Percentiles rank a stretch among this genome's conserved stretches.
Conservation (phyloP, 2,797 vertebrate species). For the Nasua narica region DNA sequence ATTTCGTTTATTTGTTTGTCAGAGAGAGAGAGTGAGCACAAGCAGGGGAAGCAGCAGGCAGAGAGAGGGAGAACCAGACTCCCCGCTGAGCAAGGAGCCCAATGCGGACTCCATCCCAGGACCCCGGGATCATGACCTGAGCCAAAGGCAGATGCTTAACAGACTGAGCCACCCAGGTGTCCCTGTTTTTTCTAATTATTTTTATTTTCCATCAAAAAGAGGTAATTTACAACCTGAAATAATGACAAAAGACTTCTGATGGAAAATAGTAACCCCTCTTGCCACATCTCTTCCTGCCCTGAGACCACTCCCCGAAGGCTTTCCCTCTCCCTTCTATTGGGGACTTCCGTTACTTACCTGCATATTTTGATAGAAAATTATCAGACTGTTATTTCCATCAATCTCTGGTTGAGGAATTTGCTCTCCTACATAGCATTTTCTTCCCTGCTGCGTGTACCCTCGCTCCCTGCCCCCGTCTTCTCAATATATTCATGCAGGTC, state of each 20-base stretch:
- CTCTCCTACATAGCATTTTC: not conserved
- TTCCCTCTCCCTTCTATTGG: not conserved
- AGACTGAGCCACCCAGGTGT: too few relatives aligned
- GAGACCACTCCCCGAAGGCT: not conserved
- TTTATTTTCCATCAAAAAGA: slow-evolving; percentile 40
- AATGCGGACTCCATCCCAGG: not conserved
- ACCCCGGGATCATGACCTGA: not conserved
- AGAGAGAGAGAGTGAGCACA: too few relatives aligned
- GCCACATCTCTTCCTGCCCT: not conserved
- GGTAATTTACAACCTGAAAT: not conserved
- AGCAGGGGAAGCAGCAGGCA: too few relatives aligned
- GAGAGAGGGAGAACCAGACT: too few relatives aligned
- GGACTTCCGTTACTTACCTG: not conserved
- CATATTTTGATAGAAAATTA: not conserved
- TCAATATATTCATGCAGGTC: not conserved
- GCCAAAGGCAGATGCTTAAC: not conserved
- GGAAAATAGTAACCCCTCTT: not conserved
- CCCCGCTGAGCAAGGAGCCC: too few relatives aligned
- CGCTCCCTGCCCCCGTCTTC: not conserved
- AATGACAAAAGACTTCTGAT: not conserved
- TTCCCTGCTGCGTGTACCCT: not conserved
- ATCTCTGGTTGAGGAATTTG: not conserved
- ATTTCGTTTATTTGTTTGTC: too few relatives aligned
- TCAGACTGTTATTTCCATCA: not conserved
- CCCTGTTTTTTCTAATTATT: slow-evolving; percentile 47